Evolutionary conservation across 1,140 invertebrate genomes (phyloP).

Genomic region (Drosophila tani): DNA sequence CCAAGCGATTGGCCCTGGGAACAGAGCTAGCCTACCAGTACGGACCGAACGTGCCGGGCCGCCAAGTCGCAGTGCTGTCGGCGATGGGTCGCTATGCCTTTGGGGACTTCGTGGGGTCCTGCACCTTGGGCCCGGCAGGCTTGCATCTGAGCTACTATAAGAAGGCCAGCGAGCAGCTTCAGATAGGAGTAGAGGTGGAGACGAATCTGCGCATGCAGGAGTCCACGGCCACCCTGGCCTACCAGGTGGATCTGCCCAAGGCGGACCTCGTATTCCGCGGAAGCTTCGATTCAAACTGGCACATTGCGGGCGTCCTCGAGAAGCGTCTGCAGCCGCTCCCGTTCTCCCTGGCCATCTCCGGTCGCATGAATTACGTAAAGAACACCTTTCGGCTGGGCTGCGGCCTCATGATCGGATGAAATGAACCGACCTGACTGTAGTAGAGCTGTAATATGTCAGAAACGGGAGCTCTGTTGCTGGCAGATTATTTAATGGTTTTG

Average conservation of each 20-base stretch:
- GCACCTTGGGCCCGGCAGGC: slow-evolving; percentile 91
- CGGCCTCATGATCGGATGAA: slow-evolving; percentile 94
- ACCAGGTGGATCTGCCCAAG: slow-evolving; percentile 98
- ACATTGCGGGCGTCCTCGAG: slow-evolving; percentile 95
- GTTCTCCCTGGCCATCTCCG: slow-evolving; percentile 96
- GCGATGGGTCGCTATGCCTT: slow-evolving; percentile 91
- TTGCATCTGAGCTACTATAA: slow-evolving; percentile 97
- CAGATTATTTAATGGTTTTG: neutral
- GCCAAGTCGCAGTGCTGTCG: slow-evolving; percentile 93
- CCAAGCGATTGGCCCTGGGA: slow-evolving; percentile 92
- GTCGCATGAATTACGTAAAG: slow-evolving; percentile 95
- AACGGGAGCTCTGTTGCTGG: neutral
- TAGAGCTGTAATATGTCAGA: neutral
- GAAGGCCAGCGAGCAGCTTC: slow-evolving; percentile 95
- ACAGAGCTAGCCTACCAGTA: slow-evolving; percentile 97
- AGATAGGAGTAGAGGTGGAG: slow-evolving; percentile 94
- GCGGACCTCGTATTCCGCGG: slow-evolving; percentile 97
- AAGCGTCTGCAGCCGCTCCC: slow-evolving; percentile 97
- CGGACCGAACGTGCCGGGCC: slow-evolving; percentile 93
- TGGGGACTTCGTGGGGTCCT: slow-evolving; percentile 87
- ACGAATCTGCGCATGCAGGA: slow-evolving; percentile 95
- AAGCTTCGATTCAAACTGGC: slow-evolving; percentile 97
- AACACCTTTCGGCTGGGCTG: slow-evolving; percentile 94
- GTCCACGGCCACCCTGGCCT: slow-evolving; percentile 96
- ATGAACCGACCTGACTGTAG: neutral